Evolutionary conservation across 2,797 vertebrate species (phyloP).

Genomic region (Parotocinclus haroldoi): DNA sequence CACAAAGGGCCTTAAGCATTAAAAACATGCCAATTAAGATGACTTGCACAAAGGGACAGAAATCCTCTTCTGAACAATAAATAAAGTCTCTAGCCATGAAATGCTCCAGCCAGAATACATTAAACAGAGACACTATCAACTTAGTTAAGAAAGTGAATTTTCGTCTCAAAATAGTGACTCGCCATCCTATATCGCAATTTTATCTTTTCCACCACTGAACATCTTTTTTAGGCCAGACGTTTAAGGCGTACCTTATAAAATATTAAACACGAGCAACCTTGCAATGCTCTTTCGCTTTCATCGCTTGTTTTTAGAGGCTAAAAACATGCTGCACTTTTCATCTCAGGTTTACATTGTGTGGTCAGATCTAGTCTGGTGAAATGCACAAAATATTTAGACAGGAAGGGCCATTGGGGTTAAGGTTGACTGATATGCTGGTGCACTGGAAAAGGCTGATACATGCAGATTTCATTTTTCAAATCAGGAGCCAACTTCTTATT

Average conservation of each 20-base stretch:
- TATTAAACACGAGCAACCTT: slow-evolving; percentile 77
- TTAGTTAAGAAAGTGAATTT: neutral
- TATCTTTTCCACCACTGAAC: slow-evolving; percentile 76
- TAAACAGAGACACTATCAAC: neutral
- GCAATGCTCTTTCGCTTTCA: slow-evolving; percentile 65
- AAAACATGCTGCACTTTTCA: slow-evolving; percentile 58
- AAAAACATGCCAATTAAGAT: too few relatives aligned
- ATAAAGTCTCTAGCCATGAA: neutral
- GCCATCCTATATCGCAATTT: slow-evolving; percentile 46
- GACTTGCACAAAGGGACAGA: too few relatives aligned
- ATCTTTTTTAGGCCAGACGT: slow-evolving; percentile 61
- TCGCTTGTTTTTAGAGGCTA: slow-evolving; percentile 59
- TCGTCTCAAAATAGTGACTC: slow-evolving; percentile 22
- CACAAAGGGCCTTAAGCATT: too few relatives aligned
- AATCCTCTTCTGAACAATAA: neutral
- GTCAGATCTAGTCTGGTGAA: slow-evolving; percentile 36
- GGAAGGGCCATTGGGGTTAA: neutral
- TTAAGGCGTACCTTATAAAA: slow-evolving; percentile 74
- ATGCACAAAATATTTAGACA: slow-evolving; percentile 33
- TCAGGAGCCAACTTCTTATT: too few relatives aligned
- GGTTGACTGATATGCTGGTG: too few relatives aligned
- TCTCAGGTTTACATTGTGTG: slow-evolving; percentile 33
- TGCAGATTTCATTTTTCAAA: too few relatives aligned
- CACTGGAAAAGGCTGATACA: too few relatives aligned
- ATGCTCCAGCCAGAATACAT: neutral